Evolutionary conservation across 2,113 vertebrate species (phyloP), one percentile per base, ranked within the genome.

Genomic region (Bostrychus sinensis): DNA sequence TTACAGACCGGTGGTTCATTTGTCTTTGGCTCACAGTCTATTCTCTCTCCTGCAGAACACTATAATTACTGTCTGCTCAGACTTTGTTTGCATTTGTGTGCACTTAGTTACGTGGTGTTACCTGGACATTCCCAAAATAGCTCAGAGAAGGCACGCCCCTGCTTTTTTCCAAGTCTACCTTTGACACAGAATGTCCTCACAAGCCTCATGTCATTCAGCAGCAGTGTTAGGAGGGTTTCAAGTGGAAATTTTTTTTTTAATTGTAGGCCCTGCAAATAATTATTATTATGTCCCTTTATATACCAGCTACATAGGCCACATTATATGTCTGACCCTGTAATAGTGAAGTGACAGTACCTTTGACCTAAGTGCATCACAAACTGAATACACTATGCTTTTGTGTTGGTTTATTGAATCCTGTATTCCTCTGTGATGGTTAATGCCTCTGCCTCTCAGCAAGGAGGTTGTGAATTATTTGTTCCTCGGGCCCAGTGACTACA

Each of bases 31-130:
- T n/a, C n/a, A n/a, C 30, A 32, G 28, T 30, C 39, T 69, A 8
- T 41, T 25, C n/a, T n/a, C n/a, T n/a, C n/a, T n/a, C n/a, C n/a
- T n/a, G n/a, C n/a, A n/a, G 32, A 68, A 23, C 12, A 28, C 12
- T 69, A 2, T 62, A 30, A 78, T 66, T 59, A 39, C 37, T 39
- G 37, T 39, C 50, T 39, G 13, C 39, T 50, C 46, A 38, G 17
- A 19, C 6, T 73, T 58, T 71, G 56, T 70, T 62, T 65, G 17
- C 26, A 34, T 68, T 55, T 50, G 56, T 28, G n/a, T 43, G 20
- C 0, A 16, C 7, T 26, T 32, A 54, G 23, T 20, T n/a, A 63
- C 20, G 17, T 50, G 3, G 58, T 19, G 57, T 63, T 46, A 50
- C 67, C 36, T 39, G 23, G 10, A 48, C 13, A 17, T 54, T 66